These are phyloP conservation scores for Pachyramphus minor DNA, from an alignment of 2,113 vertebrate genomes.

Conservation along the genomic window DNA sequence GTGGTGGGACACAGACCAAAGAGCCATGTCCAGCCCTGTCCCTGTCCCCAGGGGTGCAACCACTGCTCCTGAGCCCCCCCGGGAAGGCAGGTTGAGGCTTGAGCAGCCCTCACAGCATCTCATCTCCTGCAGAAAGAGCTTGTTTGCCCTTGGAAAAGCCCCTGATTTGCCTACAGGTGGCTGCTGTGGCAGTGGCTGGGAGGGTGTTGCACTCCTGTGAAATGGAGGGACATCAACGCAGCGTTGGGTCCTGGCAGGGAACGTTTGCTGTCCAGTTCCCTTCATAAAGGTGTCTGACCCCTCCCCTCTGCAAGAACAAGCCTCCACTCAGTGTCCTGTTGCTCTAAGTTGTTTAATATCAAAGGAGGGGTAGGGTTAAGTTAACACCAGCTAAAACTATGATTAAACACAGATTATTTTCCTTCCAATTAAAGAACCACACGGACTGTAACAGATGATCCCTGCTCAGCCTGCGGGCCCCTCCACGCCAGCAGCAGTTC, in stretches of 20 bases:
- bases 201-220: accelerated
- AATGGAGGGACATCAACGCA: not conserved
- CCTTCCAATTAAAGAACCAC: not conserved
- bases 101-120: not conserved
- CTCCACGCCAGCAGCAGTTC: accelerated
- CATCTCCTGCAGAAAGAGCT: not conserved
- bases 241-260: not conserved
- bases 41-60: not conserved
- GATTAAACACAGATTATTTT: not conserved
- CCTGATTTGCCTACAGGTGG: accelerated
- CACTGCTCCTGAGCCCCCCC: accelerated
- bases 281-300: not conserved
- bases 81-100: not conserved
- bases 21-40: not conserved
- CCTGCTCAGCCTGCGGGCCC: not conserved
- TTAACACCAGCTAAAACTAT: not conserved
- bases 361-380: not conserved
- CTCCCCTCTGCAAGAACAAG: not conserved
- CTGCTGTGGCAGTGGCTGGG: not conserved
- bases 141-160: not conserved
- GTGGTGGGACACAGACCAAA: not conserved
- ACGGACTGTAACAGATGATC: accelerated
- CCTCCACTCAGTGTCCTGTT: not conserved
- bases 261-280: not conserved
- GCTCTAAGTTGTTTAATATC: slow-evolving; percentile 39